Conservation (phyloP, 2,888 invertebrate species). For the Sipha maydis region DNA sequence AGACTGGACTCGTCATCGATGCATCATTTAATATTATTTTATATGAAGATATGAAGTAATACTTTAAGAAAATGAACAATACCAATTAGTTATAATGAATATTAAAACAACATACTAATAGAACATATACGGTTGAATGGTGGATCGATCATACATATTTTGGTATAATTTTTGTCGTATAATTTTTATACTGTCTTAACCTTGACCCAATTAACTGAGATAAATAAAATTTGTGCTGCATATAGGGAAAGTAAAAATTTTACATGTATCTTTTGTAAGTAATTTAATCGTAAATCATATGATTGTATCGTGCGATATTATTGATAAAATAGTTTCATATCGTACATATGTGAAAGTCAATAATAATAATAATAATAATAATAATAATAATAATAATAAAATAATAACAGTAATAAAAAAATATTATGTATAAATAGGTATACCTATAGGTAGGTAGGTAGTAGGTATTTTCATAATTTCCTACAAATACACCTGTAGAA, state of each 20-base stretch:
- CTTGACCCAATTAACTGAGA: slow-evolving; percentile 8
- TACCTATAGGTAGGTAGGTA: too few relatives aligned
- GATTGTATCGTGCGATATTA: slow-evolving; percentile 33
- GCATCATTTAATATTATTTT: slow-evolving; percentile 24
- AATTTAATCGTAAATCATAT: slow-evolving; percentile 32
- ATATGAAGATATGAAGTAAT: not conserved
- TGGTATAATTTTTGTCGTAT: not conserved
- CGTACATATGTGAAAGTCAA: slow-evolving; percentile 42
- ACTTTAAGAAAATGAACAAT: not conserved
- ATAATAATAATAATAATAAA: too few relatives aligned
- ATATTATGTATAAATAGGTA: not conserved
- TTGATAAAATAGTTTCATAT: slow-evolving; percentile 45
- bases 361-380: slow-evolving; percentile 20
- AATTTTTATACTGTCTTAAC: not conserved
- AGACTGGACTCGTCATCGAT: not conserved
- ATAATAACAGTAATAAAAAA: too few relatives aligned
- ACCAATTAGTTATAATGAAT: not conserved
- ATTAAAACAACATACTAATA: not conserved
- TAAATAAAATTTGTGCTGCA: not conserved
- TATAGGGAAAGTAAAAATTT: slow-evolving; percentile 47
- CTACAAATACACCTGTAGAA: too few relatives aligned
- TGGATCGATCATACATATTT: not conserved
- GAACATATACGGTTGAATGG: not conserved
- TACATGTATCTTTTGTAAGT: not conserved
- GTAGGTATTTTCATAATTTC: too few relatives aligned